Conservation (phyloP, 92 coral and sea anemone genomes). For the Blastomussa wellsi region DNA sequence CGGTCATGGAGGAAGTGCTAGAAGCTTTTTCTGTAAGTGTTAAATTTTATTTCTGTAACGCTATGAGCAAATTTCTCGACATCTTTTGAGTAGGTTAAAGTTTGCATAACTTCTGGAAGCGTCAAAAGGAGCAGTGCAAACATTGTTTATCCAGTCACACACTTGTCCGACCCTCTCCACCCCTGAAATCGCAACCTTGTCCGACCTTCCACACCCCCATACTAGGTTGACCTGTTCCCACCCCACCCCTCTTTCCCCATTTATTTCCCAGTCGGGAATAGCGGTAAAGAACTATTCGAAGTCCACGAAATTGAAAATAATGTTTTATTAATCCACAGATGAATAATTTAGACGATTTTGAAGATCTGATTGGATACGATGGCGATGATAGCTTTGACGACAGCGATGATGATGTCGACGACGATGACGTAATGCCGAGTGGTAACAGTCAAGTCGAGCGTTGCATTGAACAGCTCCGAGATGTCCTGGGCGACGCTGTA, state of each 20-base stretch:
- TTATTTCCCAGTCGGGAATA: too few species aligned
- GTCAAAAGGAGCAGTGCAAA: too few species aligned
- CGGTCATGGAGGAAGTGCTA: slow-evolving; percentile 43
- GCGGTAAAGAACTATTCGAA: too few species aligned
- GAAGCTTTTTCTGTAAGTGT: slow-evolving; percentile 52
- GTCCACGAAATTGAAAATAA: background rate
- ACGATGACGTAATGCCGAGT: slow-evolving; percentile 41
- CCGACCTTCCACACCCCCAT: too few species aligned
- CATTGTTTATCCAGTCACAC: too few species aligned
- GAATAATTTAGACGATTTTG: slow-evolving; percentile 3
- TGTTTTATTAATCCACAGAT: background rate
- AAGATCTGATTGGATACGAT: slow-evolving; percentile 9
- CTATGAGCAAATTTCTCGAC: background rate
- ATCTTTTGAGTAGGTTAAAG: background rate
- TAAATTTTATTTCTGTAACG: background rate
- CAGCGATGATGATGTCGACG: slow-evolving; percentile 2
- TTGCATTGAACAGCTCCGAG: slow-evolving; percentile 46
- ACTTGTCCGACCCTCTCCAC: too few species aligned
- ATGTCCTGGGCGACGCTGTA: slow-evolving; percentile 70
- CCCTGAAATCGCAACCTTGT: too few species aligned
- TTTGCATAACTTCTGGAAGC: too few species aligned
- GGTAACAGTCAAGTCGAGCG: slow-evolving; percentile 43
- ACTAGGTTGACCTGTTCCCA: too few species aligned
- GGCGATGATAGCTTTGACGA: background rate
- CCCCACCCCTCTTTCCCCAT: too few species aligned